Evolutionary conservation across 2,797 vertebrate species (phyloP).

Genomic region (Cephalopachus bancanus): DNA sequence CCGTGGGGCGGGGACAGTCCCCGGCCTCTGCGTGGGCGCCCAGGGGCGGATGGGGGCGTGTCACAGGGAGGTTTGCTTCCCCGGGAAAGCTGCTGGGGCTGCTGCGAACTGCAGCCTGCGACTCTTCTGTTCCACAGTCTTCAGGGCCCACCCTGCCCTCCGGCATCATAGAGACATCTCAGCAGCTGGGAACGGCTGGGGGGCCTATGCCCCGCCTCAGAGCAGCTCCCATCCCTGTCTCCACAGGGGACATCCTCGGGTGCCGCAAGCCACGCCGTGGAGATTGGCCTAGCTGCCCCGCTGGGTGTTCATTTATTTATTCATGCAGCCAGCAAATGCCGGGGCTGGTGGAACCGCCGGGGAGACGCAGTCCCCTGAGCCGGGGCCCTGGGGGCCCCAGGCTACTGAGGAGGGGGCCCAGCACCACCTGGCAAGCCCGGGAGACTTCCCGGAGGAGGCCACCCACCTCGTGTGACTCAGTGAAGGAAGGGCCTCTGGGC

Average conservation of each 20-base stretch:
- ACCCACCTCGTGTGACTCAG: background rate
- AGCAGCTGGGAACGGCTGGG: background rate
- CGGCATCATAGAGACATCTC: background rate
- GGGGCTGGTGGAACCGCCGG: background rate
- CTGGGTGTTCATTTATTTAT: background rate
- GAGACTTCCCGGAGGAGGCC: background rate
- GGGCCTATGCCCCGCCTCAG: background rate
- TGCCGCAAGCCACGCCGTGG: background rate
- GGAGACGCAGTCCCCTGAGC: background rate
- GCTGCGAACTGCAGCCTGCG: background rate
- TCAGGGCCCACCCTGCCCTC: background rate
- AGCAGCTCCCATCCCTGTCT: background rate
- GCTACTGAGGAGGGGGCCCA: background rate
- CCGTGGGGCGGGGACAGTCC: background rate
- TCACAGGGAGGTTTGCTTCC: background rate
- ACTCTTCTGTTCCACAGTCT: background rate
- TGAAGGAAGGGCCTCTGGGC: background rate
- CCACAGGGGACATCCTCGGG: too few relatives aligned
- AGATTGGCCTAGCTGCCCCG: background rate
- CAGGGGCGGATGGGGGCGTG: background rate
- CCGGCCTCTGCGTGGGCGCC: too few relatives aligned
- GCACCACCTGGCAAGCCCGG: background rate
- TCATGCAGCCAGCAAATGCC: too few relatives aligned
- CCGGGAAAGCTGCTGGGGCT: background rate
- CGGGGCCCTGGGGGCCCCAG: rapidly evolving